A percentile compares a stretch with the other conserved stretches of the same genome.
Conservation (phyloP, 2,797 vertebrate genomes). For the Tauraco hartlaubi region DNA sequence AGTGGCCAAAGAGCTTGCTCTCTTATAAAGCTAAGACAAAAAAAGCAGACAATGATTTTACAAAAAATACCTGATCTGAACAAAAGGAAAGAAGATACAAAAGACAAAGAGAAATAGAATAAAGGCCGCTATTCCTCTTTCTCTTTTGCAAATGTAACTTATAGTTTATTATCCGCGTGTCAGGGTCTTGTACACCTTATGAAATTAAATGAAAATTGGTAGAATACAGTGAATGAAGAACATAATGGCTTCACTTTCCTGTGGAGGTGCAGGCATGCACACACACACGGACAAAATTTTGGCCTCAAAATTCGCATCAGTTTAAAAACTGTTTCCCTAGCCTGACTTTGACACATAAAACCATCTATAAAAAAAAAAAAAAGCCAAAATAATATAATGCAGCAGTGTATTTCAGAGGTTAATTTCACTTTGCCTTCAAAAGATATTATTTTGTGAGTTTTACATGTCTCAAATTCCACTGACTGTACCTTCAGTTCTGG, state of each 20-base stretch:
- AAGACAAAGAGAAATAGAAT: background rate
- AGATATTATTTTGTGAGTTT: background rate
- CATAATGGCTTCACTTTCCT: background rate
- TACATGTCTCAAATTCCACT: background rate
- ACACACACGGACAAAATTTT: background rate
- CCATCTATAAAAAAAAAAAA: background rate
- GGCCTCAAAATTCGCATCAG: background rate
- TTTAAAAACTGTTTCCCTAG: background rate
- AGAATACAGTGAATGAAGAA: background rate
- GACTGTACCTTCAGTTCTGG: background rate
- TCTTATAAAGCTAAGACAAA: background rate
- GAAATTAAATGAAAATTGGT: background rate
- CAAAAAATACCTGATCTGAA: background rate
- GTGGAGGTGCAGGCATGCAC: rapidly evolving
- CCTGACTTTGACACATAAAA: background rate
- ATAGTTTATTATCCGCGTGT: background rate
- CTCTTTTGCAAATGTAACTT: background rate
- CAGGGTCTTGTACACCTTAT: background rate
- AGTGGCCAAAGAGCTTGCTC: background rate
- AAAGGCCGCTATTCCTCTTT: background rate
- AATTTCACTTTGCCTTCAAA: background rate
- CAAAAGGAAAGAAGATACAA: background rate
- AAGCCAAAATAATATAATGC: background rate
- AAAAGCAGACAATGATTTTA: background rate
- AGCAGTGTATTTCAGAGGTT: background rate